Evolutionary conservation across 2,888 invertebrate species (phyloP).

Genomic region (Oeneis ivallda): DNA sequence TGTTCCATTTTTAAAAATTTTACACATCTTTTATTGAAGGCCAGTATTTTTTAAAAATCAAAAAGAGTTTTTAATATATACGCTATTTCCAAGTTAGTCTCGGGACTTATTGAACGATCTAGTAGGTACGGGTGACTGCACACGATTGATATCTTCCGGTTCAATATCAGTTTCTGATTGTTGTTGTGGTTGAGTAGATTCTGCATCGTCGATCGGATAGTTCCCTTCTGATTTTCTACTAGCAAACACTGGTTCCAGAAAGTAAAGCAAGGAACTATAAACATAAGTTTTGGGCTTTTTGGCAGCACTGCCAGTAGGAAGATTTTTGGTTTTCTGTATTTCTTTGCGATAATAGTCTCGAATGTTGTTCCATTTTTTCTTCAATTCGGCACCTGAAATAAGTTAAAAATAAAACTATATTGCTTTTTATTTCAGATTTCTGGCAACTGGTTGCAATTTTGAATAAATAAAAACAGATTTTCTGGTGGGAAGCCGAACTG

Average conservation of each 20-base stretch:
- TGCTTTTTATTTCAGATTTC: too few relatives aligned
- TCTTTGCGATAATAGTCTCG: slow-evolving; percentile 34
- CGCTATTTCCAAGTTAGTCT: too few relatives aligned
- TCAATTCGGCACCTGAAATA: too few relatives aligned
- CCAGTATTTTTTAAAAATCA: too few relatives aligned
- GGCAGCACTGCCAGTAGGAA: slow-evolving; percentile 33
- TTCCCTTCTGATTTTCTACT: slow-evolving; percentile 21
- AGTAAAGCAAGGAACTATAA: slow-evolving; percentile 27
- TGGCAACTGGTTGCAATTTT: too few relatives aligned
- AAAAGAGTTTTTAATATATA: too few relatives aligned
- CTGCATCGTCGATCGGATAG: slow-evolving; percentile 14
- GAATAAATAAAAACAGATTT: too few relatives aligned
- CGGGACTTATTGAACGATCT: too few relatives aligned
- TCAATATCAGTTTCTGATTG: slow-evolving; percentile 24
- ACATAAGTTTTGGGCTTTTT: slow-evolving; percentile 36
- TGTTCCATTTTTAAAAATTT: too few relatives aligned
- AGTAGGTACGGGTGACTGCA: slow-evolving; percentile 13
- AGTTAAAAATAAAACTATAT: too few relatives aligned
- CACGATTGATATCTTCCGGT: slow-evolving; percentile 10
- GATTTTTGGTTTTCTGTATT: slow-evolving; percentile 30
- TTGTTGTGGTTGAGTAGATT: slow-evolving; percentile 6
- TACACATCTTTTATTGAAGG: too few relatives aligned
- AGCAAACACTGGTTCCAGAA: slow-evolving; percentile 32
- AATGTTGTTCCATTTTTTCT: slow-evolving; percentile 36
- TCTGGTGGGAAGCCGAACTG: background rate